Evolutionary conservation across 2,113 vertebrate genomes (phyloP).

Genomic region (Erinaceus europaeus): DNA sequence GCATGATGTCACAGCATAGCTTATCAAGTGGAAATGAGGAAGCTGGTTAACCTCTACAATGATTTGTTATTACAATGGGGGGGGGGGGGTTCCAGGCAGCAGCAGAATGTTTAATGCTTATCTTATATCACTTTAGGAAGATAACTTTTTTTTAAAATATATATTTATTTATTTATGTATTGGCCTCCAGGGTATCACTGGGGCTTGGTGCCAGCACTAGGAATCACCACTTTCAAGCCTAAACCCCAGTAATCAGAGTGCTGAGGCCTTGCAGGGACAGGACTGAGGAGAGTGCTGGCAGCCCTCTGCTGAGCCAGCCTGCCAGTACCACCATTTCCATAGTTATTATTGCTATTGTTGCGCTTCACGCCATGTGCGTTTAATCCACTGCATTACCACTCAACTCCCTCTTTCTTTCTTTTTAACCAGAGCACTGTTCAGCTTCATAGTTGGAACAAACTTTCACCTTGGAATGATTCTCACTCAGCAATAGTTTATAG

Average conservation of each 20-base stretch:
- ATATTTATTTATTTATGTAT: too few species aligned
- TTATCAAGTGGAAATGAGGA: neutral
- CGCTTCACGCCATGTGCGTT: too few species aligned
- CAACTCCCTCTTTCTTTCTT: too few species aligned
- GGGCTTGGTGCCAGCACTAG: too few species aligned
- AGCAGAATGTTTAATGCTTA: neutral
- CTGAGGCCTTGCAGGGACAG: neutral
- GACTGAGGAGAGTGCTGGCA: too few species aligned
- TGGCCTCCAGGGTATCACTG: too few species aligned
- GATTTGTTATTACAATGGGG: neutral
- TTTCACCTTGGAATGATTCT: constrained; percentile 89
- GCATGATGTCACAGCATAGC: neutral
- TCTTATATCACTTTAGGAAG: neutral
- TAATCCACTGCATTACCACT: too few species aligned
- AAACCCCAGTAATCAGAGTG: neutral
- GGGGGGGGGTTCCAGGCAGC: neutral
- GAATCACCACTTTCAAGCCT: neutral
- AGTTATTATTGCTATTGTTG: too few species aligned
- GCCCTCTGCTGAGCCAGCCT: too few species aligned
- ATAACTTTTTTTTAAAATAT: too few species aligned
- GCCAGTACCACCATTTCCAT: too few species aligned
- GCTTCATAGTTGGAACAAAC: constrained; percentile 82
- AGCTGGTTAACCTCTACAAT: neutral
- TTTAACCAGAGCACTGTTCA: too few species aligned
- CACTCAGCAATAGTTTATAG: constrained; percentile 91